Evolutionary conservation across 2,797 vertebrate genomes (phyloP).

Genomic region (Dallia pectoralis): DNA sequence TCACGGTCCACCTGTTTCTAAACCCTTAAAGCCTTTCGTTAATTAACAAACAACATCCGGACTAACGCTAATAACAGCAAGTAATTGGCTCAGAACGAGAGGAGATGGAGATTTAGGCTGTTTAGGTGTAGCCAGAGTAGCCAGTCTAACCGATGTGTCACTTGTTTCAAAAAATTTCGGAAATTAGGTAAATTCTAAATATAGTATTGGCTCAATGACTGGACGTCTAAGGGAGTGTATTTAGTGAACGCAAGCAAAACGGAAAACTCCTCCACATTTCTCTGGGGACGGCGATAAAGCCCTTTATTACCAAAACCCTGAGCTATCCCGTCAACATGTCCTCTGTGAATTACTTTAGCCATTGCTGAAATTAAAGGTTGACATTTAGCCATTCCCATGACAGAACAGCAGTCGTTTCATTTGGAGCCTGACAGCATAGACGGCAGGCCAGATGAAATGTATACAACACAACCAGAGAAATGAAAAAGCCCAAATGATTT

Average conservation of each 20-base stretch:
- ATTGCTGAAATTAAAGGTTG: background rate
- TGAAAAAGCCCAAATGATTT: background rate
- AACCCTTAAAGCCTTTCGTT: background rate
- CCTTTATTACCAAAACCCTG: too few species aligned
- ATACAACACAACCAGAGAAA: background rate
- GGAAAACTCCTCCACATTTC: too few species aligned
- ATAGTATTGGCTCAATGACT: too few species aligned
- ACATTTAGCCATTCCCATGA: background rate
- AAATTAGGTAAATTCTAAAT: too few species aligned
- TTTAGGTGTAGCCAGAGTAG: background rate
- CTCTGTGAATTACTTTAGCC: background rate
- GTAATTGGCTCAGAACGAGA: background rate
- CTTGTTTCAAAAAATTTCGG: too few species aligned
- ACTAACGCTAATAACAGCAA: background rate
- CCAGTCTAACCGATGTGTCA: background rate
- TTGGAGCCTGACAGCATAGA: background rate
- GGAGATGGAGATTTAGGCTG: background rate
- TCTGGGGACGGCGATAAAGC: too few species aligned
- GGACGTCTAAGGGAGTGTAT: too few species aligned
- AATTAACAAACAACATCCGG: background rate
- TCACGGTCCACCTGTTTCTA: background rate
- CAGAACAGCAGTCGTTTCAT: background rate
- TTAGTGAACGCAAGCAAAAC: too few species aligned
- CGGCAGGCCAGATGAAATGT: background rate
- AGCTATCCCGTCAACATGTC: too few species aligned